These are phyloP conservation scores for Anthonomus grandis DNA, from an alignment of 1,140 invertebrate genomes.

Conservation along the genomic window DNA sequence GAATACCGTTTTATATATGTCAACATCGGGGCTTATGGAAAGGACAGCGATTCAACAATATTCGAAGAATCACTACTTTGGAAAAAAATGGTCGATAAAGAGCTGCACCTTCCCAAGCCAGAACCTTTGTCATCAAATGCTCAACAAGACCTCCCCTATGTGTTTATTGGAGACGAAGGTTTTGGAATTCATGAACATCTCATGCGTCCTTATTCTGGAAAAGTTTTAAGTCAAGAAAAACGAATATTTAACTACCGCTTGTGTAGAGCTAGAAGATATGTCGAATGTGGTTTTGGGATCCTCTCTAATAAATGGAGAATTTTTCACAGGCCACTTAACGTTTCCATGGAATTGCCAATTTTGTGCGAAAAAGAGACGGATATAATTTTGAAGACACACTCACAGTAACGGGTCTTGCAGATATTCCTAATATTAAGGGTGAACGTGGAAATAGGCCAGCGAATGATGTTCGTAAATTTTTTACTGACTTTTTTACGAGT, in stretches of 20 bases:
- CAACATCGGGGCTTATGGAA: constrained; percentile 49
- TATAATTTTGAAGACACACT: too few species aligned
- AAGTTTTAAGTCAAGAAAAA: constrained; percentile 36
- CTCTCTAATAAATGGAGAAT: constrained; percentile 43
- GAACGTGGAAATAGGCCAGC: too few species aligned
- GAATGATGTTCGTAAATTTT: too few species aligned
- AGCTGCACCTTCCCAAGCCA: neutral
- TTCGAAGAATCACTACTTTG: constrained; percentile 28
- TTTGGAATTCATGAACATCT: constrained; percentile 43
- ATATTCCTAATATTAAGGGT: too few species aligned
- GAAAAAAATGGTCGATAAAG: constrained; percentile 11
- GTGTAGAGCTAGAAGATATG: constrained; percentile 41
- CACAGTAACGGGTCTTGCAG: too few species aligned
- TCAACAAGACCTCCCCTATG: constrained; percentile 50
- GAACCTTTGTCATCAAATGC: constrained; percentile 31
- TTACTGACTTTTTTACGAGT: too few species aligned
- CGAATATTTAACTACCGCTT: constrained; percentile 52
- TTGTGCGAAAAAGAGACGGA: constrained; percentile 10
- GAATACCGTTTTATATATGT: constrained; percentile 46
- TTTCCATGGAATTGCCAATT: constrained; percentile 14
- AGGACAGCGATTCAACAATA: constrained; percentile 44
- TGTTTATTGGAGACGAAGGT: constrained; percentile 43
- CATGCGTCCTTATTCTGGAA: constrained; percentile 47
- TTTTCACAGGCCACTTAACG: constrained; percentile 19
- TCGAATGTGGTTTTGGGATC: constrained; percentile 49